Evolutionary conservation across 2,797 vertebrate species (phyloP), one percentile per base, ranked within the genome.

Genomic region (Botia kubotai): DNA sequence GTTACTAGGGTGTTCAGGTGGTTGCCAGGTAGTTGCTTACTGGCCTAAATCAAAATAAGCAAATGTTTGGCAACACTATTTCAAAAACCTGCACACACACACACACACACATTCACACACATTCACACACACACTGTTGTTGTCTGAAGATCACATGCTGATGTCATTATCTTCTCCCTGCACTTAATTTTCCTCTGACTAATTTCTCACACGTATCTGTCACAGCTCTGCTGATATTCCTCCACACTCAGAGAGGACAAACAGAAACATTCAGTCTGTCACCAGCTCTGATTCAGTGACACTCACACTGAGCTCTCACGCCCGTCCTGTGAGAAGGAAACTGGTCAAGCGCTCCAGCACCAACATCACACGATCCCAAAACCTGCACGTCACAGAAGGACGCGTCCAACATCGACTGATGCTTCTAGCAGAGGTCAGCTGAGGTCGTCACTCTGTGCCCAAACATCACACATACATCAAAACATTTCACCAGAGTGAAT

Each of bases 271-370:
- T n/a, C 71, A 21, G 19, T 58, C 13, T 58, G 39, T 66, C 26
- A 21, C 26, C 13, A 36, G 53, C 13, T 2, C 46, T 65, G 73
- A 52, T n/a, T n/a, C n/a, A n/a, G n/a, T n/a, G n/a, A n/a, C n/a
- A n/a, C 26, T 75, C 73, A 65, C 14, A 12, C 4, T 43, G 21
- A 74, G 60, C 36, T 75, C n/a, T 75, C 73, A 63, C 10, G 16
- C 6, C 17, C 1, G n/a, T 0, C 50, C 60, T 75, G 60, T n/a
- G 14, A 19, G 48, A 23, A 57, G 50, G 63, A 77, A 68, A 14
- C 43, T 68, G 16, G 39, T 48, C 11, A 29, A 52, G 65, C 0
- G 6, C 8, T 60, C 2, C 29, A 29, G 29, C 29, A 2, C 29
- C n/a, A n/a, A n/a, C n/a, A n/a, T n/a, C n/a, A n/a, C 12, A 11